phyloP scores from a whole-genome alignment of 2,797 vertebrate species.

The Distichodus sexfasciatus region DNA sequence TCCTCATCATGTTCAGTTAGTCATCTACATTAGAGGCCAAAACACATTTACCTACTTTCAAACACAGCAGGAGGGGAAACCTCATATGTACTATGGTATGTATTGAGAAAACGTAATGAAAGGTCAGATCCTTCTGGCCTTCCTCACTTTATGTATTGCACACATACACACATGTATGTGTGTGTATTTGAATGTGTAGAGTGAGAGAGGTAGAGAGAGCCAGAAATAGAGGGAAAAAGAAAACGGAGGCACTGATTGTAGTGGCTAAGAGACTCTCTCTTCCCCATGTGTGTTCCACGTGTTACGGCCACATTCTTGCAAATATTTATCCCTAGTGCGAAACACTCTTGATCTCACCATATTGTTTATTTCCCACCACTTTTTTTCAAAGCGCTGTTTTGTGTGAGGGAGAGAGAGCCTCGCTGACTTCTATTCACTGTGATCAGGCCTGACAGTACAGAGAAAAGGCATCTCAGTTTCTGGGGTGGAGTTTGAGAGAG shows the following conservation, averaged over 20 bases:
- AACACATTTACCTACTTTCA: not conserved
- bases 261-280: conserved; percentile 54
- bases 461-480: conserved; percentile 31
- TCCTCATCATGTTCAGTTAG: not conserved
- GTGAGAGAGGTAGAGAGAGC: conserved; percentile 19
- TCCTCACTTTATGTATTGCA: conserved; percentile 57
- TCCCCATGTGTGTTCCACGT: conserved; percentile 79
- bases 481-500: conserved; percentile 34
- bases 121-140: conserved; percentile 23
- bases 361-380: conserved; percentile 78
- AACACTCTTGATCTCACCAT: conserved; percentile 79
- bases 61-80: not conserved
- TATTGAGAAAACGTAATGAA: conserved; percentile 30
- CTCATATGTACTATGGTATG: conserved; percentile 25
- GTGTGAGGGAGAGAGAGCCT: conserved; percentile 58
- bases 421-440: conserved; percentile 70
- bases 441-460: conserved; percentile 67
- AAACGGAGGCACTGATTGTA: conserved; percentile 52
- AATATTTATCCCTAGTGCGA: conserved; percentile 82
- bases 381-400: conserved; percentile 33
- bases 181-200: not conserved
- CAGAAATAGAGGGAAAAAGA: conserved; percentile 23
- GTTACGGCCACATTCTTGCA: conserved; percentile 77
- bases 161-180: conserved; percentile 35
- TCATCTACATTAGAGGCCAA: not conserved